Evolutionary conservation across 2,888 invertebrate genomes (phyloP).

Genomic region (Parochlus steinenii): DNA sequence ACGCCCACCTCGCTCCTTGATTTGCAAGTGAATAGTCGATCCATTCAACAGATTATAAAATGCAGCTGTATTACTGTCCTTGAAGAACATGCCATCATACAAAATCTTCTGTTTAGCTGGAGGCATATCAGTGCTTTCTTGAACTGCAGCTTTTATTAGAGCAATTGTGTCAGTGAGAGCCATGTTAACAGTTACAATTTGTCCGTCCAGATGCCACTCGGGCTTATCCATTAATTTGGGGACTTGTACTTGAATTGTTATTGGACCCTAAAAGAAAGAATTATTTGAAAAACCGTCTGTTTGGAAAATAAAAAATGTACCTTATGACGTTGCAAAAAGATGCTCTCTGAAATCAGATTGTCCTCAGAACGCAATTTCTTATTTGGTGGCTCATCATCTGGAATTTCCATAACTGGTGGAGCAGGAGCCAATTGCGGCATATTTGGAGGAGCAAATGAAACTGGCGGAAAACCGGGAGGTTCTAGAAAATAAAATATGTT

Average conservation of each 20-base stretch:
- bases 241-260: slow-evolving; percentile 63
- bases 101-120: slow-evolving; percentile 94
- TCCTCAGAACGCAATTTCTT: slow-evolving; percentile 89
- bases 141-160: slow-evolving; percentile 72
- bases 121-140: slow-evolving; percentile 79
- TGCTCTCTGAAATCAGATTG: slow-evolving; percentile 74
- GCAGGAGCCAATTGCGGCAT: slow-evolving; percentile 22
- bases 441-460: slow-evolving; percentile 28
- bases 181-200: slow-evolving; percentile 60
- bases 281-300: background rate
- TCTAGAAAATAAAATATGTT: too few relatives aligned
- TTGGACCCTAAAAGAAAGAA: slow-evolving; percentile 41
- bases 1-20: slow-evolving; percentile 94
- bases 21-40: slow-evolving; percentile 68
- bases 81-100: slow-evolving; percentile 86
- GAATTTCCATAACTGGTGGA: slow-evolving; percentile 38
- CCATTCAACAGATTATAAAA: slow-evolving; percentile 88
- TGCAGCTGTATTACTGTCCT: slow-evolving; percentile 86
- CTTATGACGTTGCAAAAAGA: slow-evolving; percentile 54
- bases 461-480: slow-evolving; percentile 30
- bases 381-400: slow-evolving; percentile 68
- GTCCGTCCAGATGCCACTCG: slow-evolving; percentile 92
- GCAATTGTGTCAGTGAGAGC: slow-evolving; percentile 64
- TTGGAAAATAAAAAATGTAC: slow-evolving; percentile 23
- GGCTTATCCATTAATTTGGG: slow-evolving; percentile 75